phyloP scores from a whole-genome alignment of 2,888 invertebrate genomes.

The Cyaniris semiargus region DNA sequence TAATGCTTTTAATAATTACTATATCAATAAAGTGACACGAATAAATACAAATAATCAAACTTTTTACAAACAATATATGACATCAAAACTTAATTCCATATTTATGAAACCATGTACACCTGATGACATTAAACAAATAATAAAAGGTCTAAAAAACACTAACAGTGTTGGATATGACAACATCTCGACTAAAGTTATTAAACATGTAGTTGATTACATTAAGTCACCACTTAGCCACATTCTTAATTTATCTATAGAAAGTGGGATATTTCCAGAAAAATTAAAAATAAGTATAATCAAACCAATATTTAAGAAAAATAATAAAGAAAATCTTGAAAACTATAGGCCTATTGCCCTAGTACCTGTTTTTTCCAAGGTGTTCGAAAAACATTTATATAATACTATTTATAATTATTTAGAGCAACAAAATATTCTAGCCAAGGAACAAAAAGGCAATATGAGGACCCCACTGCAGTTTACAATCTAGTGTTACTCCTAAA shows the following conservation, averaged over 20 bases:
- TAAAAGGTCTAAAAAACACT: constrained; percentile 1
- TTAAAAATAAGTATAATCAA: constrained; percentile 1
- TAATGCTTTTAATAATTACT: background rate
- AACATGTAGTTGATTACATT: background rate
- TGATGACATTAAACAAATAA: background rate
- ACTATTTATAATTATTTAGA: constrained; percentile 4
- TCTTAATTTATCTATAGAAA: constrained; percentile 4
- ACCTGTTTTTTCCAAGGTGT: constrained; percentile 9
- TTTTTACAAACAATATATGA: background rate
- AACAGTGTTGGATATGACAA: background rate
- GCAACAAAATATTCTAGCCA: background rate
- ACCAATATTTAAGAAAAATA: constrained; percentile 6
- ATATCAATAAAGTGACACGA: background rate
- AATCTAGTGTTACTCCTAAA: too few relatives aligned
- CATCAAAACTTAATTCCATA: background rate
- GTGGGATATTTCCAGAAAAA: background rate
- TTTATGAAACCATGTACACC: background rate
- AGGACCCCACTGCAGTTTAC: too few relatives aligned
- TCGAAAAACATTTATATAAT: constrained; percentile 21
- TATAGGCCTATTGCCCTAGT: background rate
- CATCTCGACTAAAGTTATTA: background rate
- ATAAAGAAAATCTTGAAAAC: background rate
- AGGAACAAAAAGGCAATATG: constrained; percentile 22
- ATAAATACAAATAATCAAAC: background rate
- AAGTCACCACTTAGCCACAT: constrained; percentile 6